phyloP scores from a whole-genome alignment of 2,113 vertebrate species.

The Rynchops niger region DNA sequence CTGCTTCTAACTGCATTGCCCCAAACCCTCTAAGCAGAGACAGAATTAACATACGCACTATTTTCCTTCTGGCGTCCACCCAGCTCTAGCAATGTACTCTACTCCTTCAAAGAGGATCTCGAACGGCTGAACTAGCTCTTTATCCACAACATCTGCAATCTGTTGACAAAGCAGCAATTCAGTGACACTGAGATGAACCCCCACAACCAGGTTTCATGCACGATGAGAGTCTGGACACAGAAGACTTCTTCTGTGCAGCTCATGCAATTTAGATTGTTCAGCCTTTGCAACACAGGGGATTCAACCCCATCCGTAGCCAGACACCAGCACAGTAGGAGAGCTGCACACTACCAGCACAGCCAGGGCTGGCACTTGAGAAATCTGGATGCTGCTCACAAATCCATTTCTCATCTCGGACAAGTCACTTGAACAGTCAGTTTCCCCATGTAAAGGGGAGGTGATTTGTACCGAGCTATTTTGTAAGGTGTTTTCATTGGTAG shows the following conservation, averaged over 20 bases:
- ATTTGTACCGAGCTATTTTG: not conserved
- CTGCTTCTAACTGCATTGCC: conserved; percentile 18
- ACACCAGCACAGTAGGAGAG: not conserved
- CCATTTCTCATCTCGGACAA: not conserved
- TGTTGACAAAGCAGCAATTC: conserved; percentile 69
- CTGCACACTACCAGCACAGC: not conserved
- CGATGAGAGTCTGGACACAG: not conserved
- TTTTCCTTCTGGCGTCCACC: conserved; percentile 86
- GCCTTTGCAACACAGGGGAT: not conserved
- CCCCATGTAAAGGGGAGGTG: not conserved
- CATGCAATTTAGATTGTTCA: not conserved
- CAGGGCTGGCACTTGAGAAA: not conserved
- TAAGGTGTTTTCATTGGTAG: not conserved
- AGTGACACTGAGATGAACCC: conserved; percentile 62
- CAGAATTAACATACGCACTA: conserved; percentile 80
- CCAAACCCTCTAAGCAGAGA: conserved; percentile 46
- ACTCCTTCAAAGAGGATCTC: conserved; percentile 84
- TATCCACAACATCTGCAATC: conserved; percentile 80
- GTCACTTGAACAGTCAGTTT: not conserved
- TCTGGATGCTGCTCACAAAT: not conserved
- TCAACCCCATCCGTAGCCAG: not conserved
- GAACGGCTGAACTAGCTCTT: conserved; percentile 83
- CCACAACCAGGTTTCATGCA: conserved; percentile 60
- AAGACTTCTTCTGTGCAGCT: not conserved
- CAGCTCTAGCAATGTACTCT: conserved; percentile 86